Evolutionary conservation across 2,113 vertebrate genomes (phyloP).

Genomic region (Osmerus mordax): DNA sequence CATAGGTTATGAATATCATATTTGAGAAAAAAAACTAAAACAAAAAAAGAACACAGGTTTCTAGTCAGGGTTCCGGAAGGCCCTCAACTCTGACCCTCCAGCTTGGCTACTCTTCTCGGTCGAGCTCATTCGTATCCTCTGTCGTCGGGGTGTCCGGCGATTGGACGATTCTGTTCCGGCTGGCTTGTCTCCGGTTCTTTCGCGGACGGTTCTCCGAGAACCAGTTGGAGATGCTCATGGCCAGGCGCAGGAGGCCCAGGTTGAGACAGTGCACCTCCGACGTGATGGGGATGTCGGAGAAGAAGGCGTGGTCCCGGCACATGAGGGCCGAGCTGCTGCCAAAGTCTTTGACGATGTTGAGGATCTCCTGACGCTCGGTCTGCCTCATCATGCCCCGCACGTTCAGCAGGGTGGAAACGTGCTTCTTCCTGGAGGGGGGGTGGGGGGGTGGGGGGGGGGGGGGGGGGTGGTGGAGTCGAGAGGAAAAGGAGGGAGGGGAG

Average conservation of each 20-base stretch:
- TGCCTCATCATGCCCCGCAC: slow-evolving; percentile 78
- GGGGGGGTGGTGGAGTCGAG: slow-evolving; percentile 27
- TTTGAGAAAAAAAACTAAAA: too few species aligned
- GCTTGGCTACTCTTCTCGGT: too few species aligned
- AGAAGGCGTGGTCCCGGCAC: slow-evolving; percentile 72
- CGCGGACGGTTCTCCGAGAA: slow-evolving; percentile 66
- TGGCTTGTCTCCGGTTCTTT: slow-evolving; percentile 1
- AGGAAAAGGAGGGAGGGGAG: slow-evolving; percentile 22
- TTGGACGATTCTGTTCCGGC: neutral
- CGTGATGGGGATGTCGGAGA: slow-evolving; percentile 77
- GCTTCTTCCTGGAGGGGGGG: slow-evolving; percentile 73
- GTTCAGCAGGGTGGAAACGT: slow-evolving; percentile 82
- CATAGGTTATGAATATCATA: too few species aligned
- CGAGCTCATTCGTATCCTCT: slow-evolving; percentile 30
- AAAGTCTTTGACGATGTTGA: slow-evolving; percentile 81
- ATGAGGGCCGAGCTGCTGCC: slow-evolving; percentile 48
- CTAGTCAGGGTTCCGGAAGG: too few species aligned
- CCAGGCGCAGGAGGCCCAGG: slow-evolving; percentile 67
- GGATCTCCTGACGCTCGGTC: slow-evolving; percentile 78
- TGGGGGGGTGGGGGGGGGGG: slow-evolving; percentile 8
- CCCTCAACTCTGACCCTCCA: too few species aligned
- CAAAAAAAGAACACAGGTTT: too few species aligned
- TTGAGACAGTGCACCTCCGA: slow-evolving; percentile 77
- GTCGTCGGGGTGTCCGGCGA: slow-evolving; percentile 25
- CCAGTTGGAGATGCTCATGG: slow-evolving; percentile 69